Base-by-base conservation (phyloP, 2,888 invertebrate species). In the Catocala fraxini region DNA sequence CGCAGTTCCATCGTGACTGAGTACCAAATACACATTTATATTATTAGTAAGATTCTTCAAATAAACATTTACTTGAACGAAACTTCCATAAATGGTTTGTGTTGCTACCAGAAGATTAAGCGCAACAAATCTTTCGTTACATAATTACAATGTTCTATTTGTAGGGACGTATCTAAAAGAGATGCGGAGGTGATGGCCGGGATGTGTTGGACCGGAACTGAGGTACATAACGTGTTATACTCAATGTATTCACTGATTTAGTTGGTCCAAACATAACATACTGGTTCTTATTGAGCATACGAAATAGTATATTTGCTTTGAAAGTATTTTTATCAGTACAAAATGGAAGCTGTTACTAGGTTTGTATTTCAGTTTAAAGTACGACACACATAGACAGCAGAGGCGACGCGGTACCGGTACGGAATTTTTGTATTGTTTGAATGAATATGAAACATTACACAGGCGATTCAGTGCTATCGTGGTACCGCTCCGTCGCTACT, bases 111-210 rank as follows among this genome's bases (percentile, higher is more conserved):
- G 15, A 47, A 25, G 3, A 13, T 25, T 0, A 45, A 10, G 13
- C 33, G 42, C 12, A 46, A 65, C 61, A 66, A 68, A 63, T 63
- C 48, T 54, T 53, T 54, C 62, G 57, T 49, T 56, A 52, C 12
- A 15, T 64, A 49, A 56, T 61, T 57, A 74, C 33, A 35, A 45
- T 53, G 35, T 59, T 57, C 56, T 63, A 33, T 83, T 86, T 54
- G 45, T 75, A 91, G 92, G 51, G 84, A 87, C 43, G 81, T 84
- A 34, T 66, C 81, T 11, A 90, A 82, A 69, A 87, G 83, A 67
- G 92, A 92, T 41, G 91, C 83, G 0, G 89, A 88, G 68, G 89
- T 89, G 1, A 90, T 88, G 86, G 88, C 85, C 0, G 87, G 85
- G 33, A 82, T 86, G 75, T 86, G 88, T 59, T 87, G 86, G 65